These are phyloP conservation scores for Phylloscopus trochilus DNA, from an alignment of 2,113 vertebrate species.

Conservation along the genomic window DNA sequence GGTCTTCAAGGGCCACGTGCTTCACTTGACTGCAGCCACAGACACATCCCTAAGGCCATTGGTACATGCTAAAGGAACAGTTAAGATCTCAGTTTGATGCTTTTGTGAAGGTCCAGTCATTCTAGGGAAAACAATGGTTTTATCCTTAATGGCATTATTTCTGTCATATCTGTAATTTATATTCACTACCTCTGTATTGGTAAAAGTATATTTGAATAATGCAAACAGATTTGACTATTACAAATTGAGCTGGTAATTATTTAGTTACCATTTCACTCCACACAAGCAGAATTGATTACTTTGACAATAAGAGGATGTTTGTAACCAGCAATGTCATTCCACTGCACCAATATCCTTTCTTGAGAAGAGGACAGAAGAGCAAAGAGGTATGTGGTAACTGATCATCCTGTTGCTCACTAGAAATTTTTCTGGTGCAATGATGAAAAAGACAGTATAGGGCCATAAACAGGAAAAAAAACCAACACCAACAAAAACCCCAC, in stretches of 20 bases:
- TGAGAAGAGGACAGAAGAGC: neutral
- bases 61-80: neutral
- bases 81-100: neutral
- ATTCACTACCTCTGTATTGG: neutral
- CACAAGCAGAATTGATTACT: neutral
- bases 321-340: neutral
- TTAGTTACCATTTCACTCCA: neutral
- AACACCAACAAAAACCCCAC: too few relatives aligned
- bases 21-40: neutral
- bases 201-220: neutral
- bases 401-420: neutral
- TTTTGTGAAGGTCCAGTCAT: neutral
- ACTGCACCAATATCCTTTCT: neutral
- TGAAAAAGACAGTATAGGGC: neutral
- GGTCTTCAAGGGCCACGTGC: neutral
- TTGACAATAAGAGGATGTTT: neutral
- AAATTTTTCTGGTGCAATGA: neutral
- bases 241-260: neutral
- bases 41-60: neutral
- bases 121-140: neutral
- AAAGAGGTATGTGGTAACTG: neutral
- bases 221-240: neutral
- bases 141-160: neutral
- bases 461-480: neutral
- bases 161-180: neutral